A percentile compares a stretch with the other conserved stretches of the same genome.
Evolutionary conservation across 2,888 invertebrate genomes (phyloP).

Genomic region (Drosophila pseudotakahashii): DNA sequence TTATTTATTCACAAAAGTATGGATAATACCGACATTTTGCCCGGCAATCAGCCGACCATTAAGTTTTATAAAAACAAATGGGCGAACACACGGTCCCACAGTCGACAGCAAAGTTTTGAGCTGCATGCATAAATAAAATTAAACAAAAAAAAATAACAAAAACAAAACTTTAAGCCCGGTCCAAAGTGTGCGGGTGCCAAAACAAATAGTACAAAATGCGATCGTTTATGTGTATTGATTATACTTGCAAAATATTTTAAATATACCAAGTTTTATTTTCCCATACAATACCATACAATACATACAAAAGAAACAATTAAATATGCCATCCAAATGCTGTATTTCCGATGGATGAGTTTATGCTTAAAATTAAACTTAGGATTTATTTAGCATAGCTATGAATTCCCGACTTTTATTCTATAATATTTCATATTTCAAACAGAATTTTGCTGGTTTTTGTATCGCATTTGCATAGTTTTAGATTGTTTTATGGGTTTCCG

Average conservation of each 20-base stretch:
- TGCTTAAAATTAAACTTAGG: neutral
- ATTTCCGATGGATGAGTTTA: neutral
- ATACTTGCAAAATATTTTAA: conserved; percentile 36
- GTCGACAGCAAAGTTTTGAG: conserved; percentile 47
- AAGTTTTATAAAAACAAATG: conserved; percentile 66
- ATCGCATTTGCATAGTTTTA: conserved; percentile 11
- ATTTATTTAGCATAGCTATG: neutral
- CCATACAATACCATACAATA: conserved; percentile 1
- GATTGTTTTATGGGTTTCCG: conserved; percentile 11
- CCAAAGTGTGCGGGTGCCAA: conserved; percentile 48
- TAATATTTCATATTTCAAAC: neutral
- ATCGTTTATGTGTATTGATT: conserved; percentile 28
- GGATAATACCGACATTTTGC: conserved; percentile 39
- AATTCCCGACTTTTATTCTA: neutral
- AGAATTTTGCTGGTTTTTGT: neutral
- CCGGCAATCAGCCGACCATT: conserved; percentile 67
- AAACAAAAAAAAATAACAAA: conserved; percentile 45
- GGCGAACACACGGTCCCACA: conserved; percentile 37
- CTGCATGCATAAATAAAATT: conserved; percentile 74
- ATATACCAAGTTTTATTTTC: conserved; percentile 13
- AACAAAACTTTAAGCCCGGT: conserved; percentile 28
- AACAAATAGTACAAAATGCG: conserved; percentile 28
- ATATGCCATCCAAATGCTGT: neutral
- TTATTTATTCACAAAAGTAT: conserved; percentile 39
- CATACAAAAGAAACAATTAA: neutral